Evolutionary conservation across 1,140 invertebrate genomes (phyloP), one percentile per base, ranked within the genome.

Genomic region (Ganaspis sp.): DNA sequence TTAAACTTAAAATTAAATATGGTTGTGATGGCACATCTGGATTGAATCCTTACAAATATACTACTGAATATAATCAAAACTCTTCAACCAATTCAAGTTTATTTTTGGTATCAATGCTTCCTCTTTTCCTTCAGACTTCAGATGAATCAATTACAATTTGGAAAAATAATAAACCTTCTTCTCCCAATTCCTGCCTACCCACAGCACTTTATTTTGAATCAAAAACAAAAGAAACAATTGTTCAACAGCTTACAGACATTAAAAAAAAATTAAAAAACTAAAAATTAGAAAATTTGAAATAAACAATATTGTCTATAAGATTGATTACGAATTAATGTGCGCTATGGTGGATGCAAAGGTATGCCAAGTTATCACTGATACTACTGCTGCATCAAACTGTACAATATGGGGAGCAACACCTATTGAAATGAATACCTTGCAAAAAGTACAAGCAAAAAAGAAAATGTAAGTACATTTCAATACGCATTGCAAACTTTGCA

Each of bases 341-440:
- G 19, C 49, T 2, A 54, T 54, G 2, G 17, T 54, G 15, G 58
- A 74, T 34, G 38, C 29, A 17, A 74, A 69, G 58, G 34, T 49
- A 15, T 21, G 58, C n/a, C 40, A 70, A 74, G 40, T 40, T 8
- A 53, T 53, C 45, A 53, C 45, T n/a, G 2, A 53, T n/a, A 53
- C 45, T 12, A 6, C 5, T 53, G 0, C 15, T 53, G 1, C 1
- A 5, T 53, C 15, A n/a, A 53, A 53, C 17, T 53, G 15, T 17
- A 53, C 45, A 3, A 17, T 53, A n/a, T 53, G 2, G 6, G 45
- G 15, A 53, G 45, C 45, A 17, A 53, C 15, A 17, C 45, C 45
- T 6, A n/a, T n/a, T 6, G 45, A 53, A 53, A 53, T 53, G 45
- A 53, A 53, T 1, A 12, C 15, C 45, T 53, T 17, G 5, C 12